Base-by-base conservation (phyloP, 2,888 invertebrate species). In the Ectemnius lituratus region DNA sequence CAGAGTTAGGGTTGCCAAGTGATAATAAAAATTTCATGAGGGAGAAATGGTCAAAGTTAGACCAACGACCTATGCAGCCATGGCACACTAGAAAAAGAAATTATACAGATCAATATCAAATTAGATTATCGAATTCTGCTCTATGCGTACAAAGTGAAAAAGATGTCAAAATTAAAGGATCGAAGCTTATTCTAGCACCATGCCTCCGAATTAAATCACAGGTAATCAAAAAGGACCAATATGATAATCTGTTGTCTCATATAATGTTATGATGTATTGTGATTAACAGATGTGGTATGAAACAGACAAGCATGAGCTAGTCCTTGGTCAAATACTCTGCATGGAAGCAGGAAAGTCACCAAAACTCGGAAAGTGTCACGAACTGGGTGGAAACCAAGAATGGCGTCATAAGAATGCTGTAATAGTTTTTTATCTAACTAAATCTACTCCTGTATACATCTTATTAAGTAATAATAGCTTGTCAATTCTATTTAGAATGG, bases 321-420 rank as follows among this genome's bases (percentile, higher is more conserved):
- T 98, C 13, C 91, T 99, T 67, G 96, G 96, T 0, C 95, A 97
- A 78, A 92, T 96, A 46, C 91, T 98, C 13, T 98, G 98, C 87
- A 90, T 99, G 82, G 98, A 99, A 91, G 95, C 96, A 0, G 91
- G 92, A 13, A 92, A 92, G 68, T 92, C 92, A 62, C 97, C 97
- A 0, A 92, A 94, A 69, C 92, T 99, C 11, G 94, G 96, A 82
- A 98, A 99, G 91, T 99, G 99, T 87, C 98, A 98, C 86, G 97
- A 97, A 89, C 95, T 97, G 92, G 95, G 96, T 13, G 97, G 96
- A 0, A 94, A 96, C 80, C 99, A 99, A 91, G 97, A 97, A 86
- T 99, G 99, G 99, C 95, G 94, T 66, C 95, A 96, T 88, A 95
- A 95, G 78, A 94, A 94, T 76, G 91, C 94, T 84, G 96, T 96